phyloP scores from a whole-genome alignment of 1,140 invertebrate species.

The Metaphire vulgaris region DNA sequence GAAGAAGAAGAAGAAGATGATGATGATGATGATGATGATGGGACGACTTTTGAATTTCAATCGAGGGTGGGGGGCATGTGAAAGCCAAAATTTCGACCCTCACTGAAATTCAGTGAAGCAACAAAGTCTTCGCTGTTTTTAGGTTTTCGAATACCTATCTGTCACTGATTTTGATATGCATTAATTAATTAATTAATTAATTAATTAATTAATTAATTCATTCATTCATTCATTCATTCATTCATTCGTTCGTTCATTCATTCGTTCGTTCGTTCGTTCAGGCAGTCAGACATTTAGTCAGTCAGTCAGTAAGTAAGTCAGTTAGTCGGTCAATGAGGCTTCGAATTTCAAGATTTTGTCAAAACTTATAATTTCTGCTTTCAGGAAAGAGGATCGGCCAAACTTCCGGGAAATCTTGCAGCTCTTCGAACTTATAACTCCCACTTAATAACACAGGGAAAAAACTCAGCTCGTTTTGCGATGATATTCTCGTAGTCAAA shows the following conservation, averaged over 20 bases:
- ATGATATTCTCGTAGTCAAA: too few relatives aligned
- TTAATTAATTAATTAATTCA: neutral
- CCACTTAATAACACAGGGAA: neutral
- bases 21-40: too few relatives aligned
- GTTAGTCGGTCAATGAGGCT: neutral
- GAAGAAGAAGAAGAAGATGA: too few relatives aligned
- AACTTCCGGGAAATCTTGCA: neutral
- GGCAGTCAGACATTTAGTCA: too few relatives aligned
- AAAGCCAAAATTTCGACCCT: too few relatives aligned
- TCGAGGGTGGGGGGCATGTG: too few relatives aligned
- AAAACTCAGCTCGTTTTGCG: too few relatives aligned
- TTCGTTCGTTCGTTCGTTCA: neutral
- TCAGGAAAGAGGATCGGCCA: neutral
- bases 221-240: neutral
- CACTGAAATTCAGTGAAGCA: too few relatives aligned
- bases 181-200: neutral
- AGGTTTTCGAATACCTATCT: too few relatives aligned
- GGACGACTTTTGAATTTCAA: too few relatives aligned
- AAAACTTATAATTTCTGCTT: neutral
- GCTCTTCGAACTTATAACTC: neutral
- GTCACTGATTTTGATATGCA: neutral
- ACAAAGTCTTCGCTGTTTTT: too few relatives aligned
- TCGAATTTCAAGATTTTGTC: neutral
- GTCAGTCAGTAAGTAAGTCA: too few relatives aligned
- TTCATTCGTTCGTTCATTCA: neutral